These are phyloP conservation scores for Zootoca vivipara DNA, from an alignment of 2,113 vertebrate species.

Conservation along the genomic window DNA sequence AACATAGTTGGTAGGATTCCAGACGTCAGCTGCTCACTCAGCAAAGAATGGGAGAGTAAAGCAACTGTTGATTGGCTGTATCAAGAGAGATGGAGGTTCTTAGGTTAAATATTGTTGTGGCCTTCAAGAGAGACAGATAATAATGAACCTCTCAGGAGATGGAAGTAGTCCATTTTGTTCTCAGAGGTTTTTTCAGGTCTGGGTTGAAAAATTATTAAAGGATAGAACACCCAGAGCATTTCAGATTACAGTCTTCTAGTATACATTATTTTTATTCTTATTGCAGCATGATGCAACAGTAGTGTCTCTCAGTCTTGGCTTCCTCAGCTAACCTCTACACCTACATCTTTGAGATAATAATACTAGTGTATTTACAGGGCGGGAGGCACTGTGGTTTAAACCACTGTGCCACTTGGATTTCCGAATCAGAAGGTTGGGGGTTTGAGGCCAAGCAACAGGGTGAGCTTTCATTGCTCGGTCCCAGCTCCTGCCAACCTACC, in stretches of 20 bases:
- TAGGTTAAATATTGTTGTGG: background rate
- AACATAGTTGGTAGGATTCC: slow-evolving; percentile 8
- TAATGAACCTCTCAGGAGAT: background rate
- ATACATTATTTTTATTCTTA: background rate
- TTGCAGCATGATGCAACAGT: background rate
- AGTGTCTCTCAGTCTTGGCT: background rate
- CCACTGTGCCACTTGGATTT: no score
- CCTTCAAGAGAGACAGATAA: background rate
- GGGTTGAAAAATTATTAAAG: background rate
- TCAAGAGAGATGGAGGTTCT: background rate
- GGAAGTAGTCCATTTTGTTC: background rate
- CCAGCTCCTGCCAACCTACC: no score
- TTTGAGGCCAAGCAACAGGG: no score
- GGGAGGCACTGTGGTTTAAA: no score
- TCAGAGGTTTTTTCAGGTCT: background rate
- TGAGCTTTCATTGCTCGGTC: no score
- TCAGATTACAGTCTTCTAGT: background rate
- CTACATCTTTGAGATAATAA: background rate
- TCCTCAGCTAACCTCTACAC: background rate
- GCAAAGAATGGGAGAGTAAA: background rate
- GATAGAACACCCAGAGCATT: background rate
- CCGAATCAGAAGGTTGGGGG: no score
- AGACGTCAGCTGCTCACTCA: slow-evolving; percentile 6
- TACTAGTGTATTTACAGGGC: background rate
- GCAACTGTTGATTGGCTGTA: background rate